phyloP scores from a whole-genome alignment of 2,113 vertebrate genomes.

The Fregata magnificens region DNA sequence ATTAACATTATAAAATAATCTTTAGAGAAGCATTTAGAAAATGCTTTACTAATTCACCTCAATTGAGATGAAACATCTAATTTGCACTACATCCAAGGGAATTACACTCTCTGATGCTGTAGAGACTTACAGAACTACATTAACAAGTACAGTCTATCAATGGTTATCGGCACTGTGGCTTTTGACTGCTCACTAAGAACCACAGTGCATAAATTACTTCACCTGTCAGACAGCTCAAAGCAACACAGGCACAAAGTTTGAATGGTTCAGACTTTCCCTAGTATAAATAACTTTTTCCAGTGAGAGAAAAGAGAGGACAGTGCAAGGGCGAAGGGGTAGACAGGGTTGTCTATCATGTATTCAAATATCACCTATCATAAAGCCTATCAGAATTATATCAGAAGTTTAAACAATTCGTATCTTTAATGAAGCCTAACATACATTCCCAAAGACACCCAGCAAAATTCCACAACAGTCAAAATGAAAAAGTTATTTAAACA shows the following conservation, averaged over 20 bases:
- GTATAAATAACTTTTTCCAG: background rate
- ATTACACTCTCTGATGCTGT: constrained; percentile 2
- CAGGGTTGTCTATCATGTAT: background rate
- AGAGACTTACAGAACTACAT: constrained; percentile 29
- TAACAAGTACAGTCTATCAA: constrained; percentile 53
- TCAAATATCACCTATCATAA: background rate
- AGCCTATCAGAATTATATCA: background rate
- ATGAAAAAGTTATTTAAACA: background rate
- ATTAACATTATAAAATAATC: constrained; percentile 33
- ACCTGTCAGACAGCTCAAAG: constrained; percentile 51
- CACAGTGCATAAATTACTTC: constrained; percentile 50
- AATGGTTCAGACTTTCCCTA: background rate
- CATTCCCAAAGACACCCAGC: background rate
- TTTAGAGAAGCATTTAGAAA: constrained; percentile 25
- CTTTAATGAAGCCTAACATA: background rate
- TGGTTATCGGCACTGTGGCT: constrained; percentile 50
- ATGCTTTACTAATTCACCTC: constrained; percentile 30
- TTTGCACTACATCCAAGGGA: constrained; percentile 19
- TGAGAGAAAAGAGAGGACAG: background rate
- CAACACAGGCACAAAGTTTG: constrained; percentile 26
- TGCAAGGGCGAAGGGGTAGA: background rate
- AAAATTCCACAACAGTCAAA: background rate
- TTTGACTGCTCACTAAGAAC: constrained; percentile 53
- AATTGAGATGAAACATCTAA: constrained; percentile 42
- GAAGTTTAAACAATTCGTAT: background rate